phyloP scores from a whole-genome alignment of 2,797 vertebrate species.

The Tokudaia muenninki region DNA sequence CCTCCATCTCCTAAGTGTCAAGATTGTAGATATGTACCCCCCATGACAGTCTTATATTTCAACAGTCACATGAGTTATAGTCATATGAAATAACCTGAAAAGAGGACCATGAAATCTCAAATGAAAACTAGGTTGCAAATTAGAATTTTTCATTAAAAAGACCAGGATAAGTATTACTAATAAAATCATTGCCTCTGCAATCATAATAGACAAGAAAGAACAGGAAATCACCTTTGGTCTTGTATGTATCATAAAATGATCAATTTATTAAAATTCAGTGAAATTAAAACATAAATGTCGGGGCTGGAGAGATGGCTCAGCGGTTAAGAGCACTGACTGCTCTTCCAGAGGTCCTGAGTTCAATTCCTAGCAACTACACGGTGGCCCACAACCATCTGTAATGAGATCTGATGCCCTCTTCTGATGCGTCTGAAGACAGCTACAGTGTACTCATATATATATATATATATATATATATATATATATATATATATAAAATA shows the following conservation, averaged over 20 bases:
- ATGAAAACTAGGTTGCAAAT: constrained; percentile 20
- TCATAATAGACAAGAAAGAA: not conserved
- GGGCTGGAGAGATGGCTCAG: no score
- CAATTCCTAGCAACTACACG: no score
- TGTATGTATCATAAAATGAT: not conserved
- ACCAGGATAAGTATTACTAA: not conserved
- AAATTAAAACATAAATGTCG: constrained; percentile 15
- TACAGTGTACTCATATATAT: no score
- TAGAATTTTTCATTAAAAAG: constrained; percentile 27
- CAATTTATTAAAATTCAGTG: not conserved
- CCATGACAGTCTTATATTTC: not conserved
- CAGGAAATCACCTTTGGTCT: not conserved
- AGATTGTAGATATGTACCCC: not conserved
- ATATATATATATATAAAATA: no score
- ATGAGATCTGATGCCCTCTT: no score
- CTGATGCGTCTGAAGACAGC: no score
- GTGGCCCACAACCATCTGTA: no score
- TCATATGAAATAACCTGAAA: not conserved
- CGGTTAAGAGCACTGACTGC: no score
- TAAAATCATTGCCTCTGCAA: not conserved
- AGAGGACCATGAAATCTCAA: not conserved
- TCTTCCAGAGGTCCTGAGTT: no score
- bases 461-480: no score
- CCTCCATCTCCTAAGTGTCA: not conserved
- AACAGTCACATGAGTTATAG: constrained; percentile 24